Percentiles rank a stretch among this genome's conserved stretches.
These are phyloP conservation scores for Dipodomys merriami DNA, from an alignment of 2,113 vertebrate species.

Conservation along the genomic window DNA sequence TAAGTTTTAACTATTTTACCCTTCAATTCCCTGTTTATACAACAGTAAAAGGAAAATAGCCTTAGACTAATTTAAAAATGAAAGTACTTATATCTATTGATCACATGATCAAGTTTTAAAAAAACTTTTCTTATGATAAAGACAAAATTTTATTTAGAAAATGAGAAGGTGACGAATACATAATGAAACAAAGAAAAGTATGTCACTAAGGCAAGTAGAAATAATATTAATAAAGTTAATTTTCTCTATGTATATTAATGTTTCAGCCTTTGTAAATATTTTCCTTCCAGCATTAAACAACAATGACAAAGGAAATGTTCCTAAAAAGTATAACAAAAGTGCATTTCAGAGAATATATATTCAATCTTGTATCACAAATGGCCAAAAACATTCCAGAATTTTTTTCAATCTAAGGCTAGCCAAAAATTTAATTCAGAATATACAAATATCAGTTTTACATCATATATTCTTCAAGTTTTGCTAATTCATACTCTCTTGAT, in stretches of 20 bases:
- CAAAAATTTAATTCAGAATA: background rate
- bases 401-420: conserved; percentile 6
- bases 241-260: conserved; percentile 41
- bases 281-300: conserved; percentile 31
- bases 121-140: conserved; percentile 82
- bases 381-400: background rate
- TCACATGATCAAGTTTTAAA: conserved; percentile 87
- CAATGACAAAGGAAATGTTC: background rate
- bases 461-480: background rate
- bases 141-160: conserved; percentile 75
- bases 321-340: background rate
- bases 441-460: background rate
- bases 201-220: conserved; percentile 77
- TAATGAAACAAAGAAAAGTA: conserved; percentile 39
- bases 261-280: conserved; percentile 42
- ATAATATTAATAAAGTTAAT: conserved; percentile 71
- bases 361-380: background rate
- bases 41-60: conserved; percentile 91
- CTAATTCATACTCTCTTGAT: background rate
- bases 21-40: conserved; percentile 93
- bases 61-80: conserved; percentile 88
- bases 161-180: conserved; percentile 11
- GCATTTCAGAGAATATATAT: background rate
- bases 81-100: conserved; percentile 87
- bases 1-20: conserved; percentile 94